Conservation (phyloP, 2,113 vertebrate species). For the Melanerpes aurifrons region DNA sequence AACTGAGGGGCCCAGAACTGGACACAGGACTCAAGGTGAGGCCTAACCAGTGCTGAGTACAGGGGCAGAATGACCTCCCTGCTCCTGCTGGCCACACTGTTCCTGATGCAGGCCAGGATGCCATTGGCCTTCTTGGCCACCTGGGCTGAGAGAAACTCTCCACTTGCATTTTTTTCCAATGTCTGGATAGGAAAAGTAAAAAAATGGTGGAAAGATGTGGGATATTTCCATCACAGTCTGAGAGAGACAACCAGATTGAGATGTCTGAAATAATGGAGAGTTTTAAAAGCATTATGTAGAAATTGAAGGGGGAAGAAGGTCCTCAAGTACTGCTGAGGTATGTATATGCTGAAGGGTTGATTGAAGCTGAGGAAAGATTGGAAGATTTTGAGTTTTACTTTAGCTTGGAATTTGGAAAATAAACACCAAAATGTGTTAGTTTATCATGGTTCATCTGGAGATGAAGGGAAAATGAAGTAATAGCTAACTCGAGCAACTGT, state of each 20-base stretch:
- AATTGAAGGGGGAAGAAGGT: not conserved
- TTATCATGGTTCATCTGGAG: not conserved
- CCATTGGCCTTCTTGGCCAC: no score
- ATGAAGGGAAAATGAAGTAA: slow-evolving; percentile 24
- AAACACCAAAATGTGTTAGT: not conserved
- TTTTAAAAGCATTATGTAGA: not conserved
- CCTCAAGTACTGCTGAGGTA: not conserved
- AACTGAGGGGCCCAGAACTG: no score
- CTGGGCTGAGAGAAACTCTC: not conserved
- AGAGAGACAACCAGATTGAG: not conserved
- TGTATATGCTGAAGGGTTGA: not conserved
- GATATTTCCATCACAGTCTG: not conserved
- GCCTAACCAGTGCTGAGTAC: no score
- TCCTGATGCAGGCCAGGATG: no score
- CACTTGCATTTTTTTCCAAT: not conserved
- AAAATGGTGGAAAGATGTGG: not conserved
- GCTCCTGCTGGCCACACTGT: no score
- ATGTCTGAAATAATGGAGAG: not conserved
- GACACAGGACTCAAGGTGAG: no score
- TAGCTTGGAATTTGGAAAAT: slow-evolving; percentile 3
- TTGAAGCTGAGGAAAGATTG: not conserved
- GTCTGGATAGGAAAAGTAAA: not conserved
- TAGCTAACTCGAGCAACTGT: not conserved
- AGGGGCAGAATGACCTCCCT: no score
- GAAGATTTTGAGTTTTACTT: not conserved